These are phyloP conservation scores for Cosmia pyralina DNA, from an alignment of 2,888 invertebrate genomes.

Conservation along the genomic window DNA sequence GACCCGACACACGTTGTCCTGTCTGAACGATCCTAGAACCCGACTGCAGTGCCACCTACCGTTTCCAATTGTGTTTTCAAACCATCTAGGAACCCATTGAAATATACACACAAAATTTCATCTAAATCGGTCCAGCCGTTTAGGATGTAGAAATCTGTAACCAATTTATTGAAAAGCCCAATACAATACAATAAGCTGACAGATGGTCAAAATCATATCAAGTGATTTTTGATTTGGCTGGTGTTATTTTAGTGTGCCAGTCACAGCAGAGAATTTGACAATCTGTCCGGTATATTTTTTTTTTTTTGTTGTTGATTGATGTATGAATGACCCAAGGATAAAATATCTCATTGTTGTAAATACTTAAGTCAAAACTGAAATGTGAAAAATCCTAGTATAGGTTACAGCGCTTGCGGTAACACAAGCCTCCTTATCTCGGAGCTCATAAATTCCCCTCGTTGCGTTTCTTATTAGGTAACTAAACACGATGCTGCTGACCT, in stretches of 20 bases:
- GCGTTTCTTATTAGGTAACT: slow-evolving; percentile 36
- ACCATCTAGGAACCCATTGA: too few relatives aligned
- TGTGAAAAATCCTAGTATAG: neutral
- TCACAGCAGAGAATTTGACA: neutral
- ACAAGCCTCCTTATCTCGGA: slow-evolving; percentile 28
- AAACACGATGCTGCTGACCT: slow-evolving; percentile 16
- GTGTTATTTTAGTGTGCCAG: neutral
- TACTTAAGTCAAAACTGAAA: neutral
- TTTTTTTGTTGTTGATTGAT: neutral
- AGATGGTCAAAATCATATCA: neutral
- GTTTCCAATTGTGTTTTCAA: too few relatives aligned
- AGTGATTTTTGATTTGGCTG: neutral
- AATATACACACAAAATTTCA: too few relatives aligned
- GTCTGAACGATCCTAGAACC: too few relatives aligned
- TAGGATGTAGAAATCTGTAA: neutral
- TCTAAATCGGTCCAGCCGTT: too few relatives aligned
- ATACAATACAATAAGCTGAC: neutral
- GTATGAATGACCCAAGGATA: neutral
- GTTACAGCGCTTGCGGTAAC: slow-evolving; percentile 24
- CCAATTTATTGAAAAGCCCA: neutral
- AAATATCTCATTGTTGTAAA: neutral
- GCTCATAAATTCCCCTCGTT: slow-evolving; percentile 24
- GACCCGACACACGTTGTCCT: too few relatives aligned
- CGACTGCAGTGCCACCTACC: too few relatives aligned
- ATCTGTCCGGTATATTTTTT: neutral